Evolutionary conservation across 2,113 vertebrate species (phyloP).

Genomic region (Phaethornis superciliosus): DNA sequence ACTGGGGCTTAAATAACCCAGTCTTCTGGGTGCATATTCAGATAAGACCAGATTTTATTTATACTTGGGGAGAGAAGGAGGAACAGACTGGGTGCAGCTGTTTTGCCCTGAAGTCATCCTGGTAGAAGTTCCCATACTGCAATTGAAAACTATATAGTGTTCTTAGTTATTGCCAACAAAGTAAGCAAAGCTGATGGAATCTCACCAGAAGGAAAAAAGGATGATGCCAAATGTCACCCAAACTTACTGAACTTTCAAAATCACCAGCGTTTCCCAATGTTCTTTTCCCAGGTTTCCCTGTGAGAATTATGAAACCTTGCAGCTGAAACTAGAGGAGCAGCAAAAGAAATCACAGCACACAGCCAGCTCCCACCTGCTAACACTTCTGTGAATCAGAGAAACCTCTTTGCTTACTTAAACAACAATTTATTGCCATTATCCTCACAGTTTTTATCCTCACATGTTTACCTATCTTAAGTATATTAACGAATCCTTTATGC

Average conservation of each 20-base stretch:
- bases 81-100: conserved; percentile 22
- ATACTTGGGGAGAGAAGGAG: conserved; percentile 1
- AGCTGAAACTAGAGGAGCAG: background rate
- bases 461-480: background rate
- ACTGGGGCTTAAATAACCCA: background rate
- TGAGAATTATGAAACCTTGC: background rate
- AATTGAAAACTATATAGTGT: background rate
- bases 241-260: conserved; percentile 29
- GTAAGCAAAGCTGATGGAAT: background rate
- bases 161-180: background rate
- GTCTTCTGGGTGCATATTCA: conserved; percentile 36
- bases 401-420: background rate
- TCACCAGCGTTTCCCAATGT: conserved; percentile 1
- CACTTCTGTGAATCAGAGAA: background rate
- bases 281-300: conserved; percentile 4
- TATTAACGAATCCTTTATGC: background rate
- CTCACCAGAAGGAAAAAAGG: conserved; percentile 25
- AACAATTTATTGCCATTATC: background rate
- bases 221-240: conserved; percentile 9
- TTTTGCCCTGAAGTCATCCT: conserved; percentile 40
- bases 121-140: background rate
- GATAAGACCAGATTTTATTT: conserved; percentile 31
- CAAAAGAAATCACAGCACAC: background rate
- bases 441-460: background rate
- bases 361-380: background rate